Evolutionary conservation across 2,797 vertebrate genomes (phyloP).

Genomic region (Gobio occitaniae): DNA sequence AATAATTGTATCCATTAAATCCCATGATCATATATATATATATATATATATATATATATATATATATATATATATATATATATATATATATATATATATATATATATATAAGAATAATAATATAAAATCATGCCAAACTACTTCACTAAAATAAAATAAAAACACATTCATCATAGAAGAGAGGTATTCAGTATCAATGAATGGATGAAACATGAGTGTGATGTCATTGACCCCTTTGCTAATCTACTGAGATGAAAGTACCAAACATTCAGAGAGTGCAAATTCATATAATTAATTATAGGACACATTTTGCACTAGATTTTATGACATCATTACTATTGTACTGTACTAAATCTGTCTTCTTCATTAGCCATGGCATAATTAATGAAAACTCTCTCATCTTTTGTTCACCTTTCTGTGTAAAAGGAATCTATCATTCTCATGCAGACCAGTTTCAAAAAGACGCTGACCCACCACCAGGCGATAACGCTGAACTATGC

Average conservation of each 20-base stretch:
- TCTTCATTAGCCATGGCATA: not conserved
- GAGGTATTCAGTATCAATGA: not conserved
- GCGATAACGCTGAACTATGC: slow-evolving; percentile 83
- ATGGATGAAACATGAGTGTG: not conserved
- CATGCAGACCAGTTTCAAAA: slow-evolving; percentile 75
- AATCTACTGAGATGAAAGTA: not conserved
- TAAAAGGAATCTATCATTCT: slow-evolving; percentile 25
- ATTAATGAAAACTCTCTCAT: slow-evolving; percentile 4
- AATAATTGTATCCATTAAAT: no score
- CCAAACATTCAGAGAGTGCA: not conserved
- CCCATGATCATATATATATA: no score
- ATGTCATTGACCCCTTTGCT: not conserved
- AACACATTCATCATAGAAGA: not conserved
- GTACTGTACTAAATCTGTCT: not conserved
- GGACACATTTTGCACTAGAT: not conserved
- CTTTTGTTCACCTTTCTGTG: slow-evolving; percentile 4
- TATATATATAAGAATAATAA: not conserved
- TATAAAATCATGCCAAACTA: not conserved
- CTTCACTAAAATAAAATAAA: not conserved
- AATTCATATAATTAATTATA: not conserved
- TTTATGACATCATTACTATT: not conserved
- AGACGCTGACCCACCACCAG: slow-evolving; percentile 68
- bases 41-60: no score
- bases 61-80: no score
- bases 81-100: no score